Conservation (phyloP, 2,888 invertebrate species). For the Hemithea aestivaria region DNA sequence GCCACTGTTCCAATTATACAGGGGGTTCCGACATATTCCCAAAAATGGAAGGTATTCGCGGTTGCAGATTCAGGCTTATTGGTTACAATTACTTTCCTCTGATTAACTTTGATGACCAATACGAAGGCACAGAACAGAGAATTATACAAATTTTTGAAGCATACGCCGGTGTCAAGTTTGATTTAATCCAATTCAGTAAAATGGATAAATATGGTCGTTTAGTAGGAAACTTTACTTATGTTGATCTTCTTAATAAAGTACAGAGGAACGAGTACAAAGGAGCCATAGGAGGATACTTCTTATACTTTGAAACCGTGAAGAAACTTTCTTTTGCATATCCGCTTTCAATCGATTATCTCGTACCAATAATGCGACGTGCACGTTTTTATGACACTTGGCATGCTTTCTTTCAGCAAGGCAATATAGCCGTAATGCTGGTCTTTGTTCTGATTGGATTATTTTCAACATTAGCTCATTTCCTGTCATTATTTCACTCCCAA, state of each 20-base stretch:
- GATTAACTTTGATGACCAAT: constrained; percentile 26
- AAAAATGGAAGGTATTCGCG: neutral
- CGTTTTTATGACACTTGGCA: constrained; percentile 23
- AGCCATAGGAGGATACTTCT: constrained; percentile 31
- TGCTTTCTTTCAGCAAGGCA: constrained; percentile 17
- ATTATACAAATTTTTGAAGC: constrained; percentile 29
- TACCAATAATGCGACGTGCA: constrained; percentile 21
- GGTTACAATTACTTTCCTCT: constrained; percentile 27
- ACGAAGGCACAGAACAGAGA: constrained; percentile 30
- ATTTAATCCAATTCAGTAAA: constrained; percentile 27
- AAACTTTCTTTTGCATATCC: constrained; percentile 30
- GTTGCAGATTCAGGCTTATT: constrained; percentile 28
- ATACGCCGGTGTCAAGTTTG: constrained; percentile 23
- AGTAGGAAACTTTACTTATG: constrained; percentile 22
- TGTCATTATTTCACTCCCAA: constrained; percentile 29
- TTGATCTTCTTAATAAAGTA: constrained; percentile 29
- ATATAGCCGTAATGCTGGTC: constrained; percentile 7
- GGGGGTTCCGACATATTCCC: constrained; percentile 3
- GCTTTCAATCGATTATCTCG: constrained; percentile 20
- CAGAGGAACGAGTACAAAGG: constrained; percentile 33
- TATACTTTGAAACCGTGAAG: constrained; percentile 4
- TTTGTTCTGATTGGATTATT: constrained; percentile 25
- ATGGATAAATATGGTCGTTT: constrained; percentile 33
- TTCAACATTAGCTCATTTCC: constrained; percentile 20
- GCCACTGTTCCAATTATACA: constrained; percentile 5